Base-by-base conservation (phyloP, 2,888 invertebrate species). In the Eudemis profundana region DNA sequence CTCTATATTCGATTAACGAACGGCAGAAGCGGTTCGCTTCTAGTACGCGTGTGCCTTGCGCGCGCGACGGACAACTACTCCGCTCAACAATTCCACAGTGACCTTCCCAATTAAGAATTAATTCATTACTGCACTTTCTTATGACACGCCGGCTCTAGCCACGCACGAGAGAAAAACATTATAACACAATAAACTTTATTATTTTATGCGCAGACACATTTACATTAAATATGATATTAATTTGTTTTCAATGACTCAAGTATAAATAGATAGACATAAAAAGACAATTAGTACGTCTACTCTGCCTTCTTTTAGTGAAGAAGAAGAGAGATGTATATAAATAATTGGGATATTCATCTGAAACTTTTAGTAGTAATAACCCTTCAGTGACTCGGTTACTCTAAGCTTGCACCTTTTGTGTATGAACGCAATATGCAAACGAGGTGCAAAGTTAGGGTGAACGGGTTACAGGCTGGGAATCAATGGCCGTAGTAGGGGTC, bases 41-140 rank as follows among this genome's bases (percentile, higher is more conserved):
- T 91, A 89, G 85, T 88, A 90, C 90, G 88, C 90, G 91, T 88
- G 91, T 87, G 90, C 70, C 77, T 72, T 84, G 87, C 83, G 85
- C 90, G 90, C 86, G 87, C 87, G 77, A 83, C 82, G 82, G 70
- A 78, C 83, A 79, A 90, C 90, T 90, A 89, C 86, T 78, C 78
- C 78, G 76, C 81, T 79, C 83, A 78, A 79, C 79, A 80, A 77
- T 78, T 79, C 82, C 77, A 60, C 53, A 75, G 78, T 86, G 91
- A 90, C 91, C 91, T 91, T 91, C 87, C 84, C 87, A 87, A 90
- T 90, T 90, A 90, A 86, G 77, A 82, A 86, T 87, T 87, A 86
- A 89, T 89, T 86, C 89, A 90, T 87, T 88, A 89, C 87, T 89
- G 86, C 89, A 91, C 90, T 91, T 90, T 91, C 91, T 89, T 89